Evolutionary conservation across 2,888 invertebrate genomes (phyloP).

Genomic region (Acrobasis consociella): DNA sequence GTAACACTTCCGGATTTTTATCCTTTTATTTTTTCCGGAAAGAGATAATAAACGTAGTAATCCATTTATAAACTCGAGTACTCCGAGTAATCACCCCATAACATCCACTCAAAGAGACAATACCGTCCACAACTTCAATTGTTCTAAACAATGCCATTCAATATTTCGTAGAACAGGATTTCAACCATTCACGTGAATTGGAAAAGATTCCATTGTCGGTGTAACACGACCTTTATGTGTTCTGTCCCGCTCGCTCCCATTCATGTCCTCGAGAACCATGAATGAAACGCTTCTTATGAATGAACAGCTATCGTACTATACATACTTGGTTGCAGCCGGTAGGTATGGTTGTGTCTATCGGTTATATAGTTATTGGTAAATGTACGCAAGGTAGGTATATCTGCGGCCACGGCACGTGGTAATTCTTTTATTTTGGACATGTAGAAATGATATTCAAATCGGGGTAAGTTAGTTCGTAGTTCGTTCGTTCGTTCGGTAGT

Average conservation of each 20-base stretch:
- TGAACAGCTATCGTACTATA: slow-evolving; percentile 79
- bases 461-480: too few relatives aligned
- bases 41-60: slow-evolving; percentile 14
- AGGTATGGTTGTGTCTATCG: slow-evolving; percentile 53
- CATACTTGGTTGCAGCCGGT: slow-evolving; percentile 60
- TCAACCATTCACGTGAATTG: slow-evolving; percentile 60
- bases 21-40: too few relatives aligned
- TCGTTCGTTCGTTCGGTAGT: too few relatives aligned
- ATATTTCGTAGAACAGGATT: slow-evolving; percentile 69
- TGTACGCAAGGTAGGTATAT: slow-evolving; percentile 43
- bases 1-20: not conserved
- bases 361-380: slow-evolving; percentile 54
- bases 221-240: slow-evolving; percentile 71
- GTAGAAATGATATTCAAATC: not conserved
- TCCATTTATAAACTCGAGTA: slow-evolving; percentile 20
- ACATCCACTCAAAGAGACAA: slow-evolving; percentile 55
- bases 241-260: slow-evolving; percentile 76
- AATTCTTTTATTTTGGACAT: slow-evolving; percentile 52
- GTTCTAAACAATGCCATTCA: slow-evolving; percentile 68
- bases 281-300: slow-evolving; percentile 83
- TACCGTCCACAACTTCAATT: slow-evolving; percentile 52
- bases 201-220: slow-evolving; percentile 68
- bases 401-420: slow-evolving; percentile 67
- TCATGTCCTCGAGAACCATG: slow-evolving; percentile 71
- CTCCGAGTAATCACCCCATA: slow-evolving; percentile 25